These are phyloP conservation scores for Drosophila mercatorum DNA, from an alignment of 2,888 invertebrate species.

Conservation along the genomic window DNA sequence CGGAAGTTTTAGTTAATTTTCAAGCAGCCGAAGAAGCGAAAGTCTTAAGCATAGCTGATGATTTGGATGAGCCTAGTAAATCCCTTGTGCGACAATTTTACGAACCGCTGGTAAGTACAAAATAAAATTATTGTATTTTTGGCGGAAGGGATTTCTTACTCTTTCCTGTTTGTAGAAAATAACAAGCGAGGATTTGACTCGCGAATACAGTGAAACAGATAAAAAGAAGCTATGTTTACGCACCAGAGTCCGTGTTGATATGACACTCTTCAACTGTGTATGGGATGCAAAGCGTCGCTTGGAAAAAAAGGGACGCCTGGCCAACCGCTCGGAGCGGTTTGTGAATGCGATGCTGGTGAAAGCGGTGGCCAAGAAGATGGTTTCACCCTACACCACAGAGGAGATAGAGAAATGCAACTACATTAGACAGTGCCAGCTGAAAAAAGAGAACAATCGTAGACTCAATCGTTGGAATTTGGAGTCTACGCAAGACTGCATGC, in stretches of 20 bases:
- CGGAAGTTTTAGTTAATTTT: slow-evolving; percentile 12
- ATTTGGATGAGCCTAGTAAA: slow-evolving; percentile 15
- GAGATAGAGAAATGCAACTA: slow-evolving; percentile 17
- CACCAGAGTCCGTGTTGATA: slow-evolving; percentile 52
- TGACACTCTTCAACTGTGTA: slow-evolving; percentile 48
- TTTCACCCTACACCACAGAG: slow-evolving; percentile 41
- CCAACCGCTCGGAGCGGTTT: slow-evolving; percentile 36
- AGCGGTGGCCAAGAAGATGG: slow-evolving; percentile 48
- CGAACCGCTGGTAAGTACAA: slow-evolving; percentile 34
- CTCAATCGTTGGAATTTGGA: slow-evolving; percentile 40
- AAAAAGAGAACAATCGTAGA: slow-evolving; percentile 51
- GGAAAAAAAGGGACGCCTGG: slow-evolving; percentile 39
- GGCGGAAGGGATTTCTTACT: too few relatives aligned
- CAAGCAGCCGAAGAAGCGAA: slow-evolving; percentile 27
- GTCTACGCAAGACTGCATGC: neutral
- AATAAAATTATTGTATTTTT: neutral
- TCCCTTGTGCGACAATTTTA: neutral
- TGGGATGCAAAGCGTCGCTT: slow-evolving; percentile 59
- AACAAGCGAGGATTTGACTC: slow-evolving; percentile 48
- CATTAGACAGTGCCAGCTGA: slow-evolving; percentile 36
- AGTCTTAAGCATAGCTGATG: slow-evolving; percentile 5
- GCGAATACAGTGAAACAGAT: slow-evolving; percentile 39
- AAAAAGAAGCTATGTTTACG: slow-evolving; percentile 44
- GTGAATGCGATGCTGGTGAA: slow-evolving; percentile 57
- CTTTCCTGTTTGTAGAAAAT: slow-evolving; percentile 37